Conservation (phyloP, 2,797 vertebrate species). For the Rhinatrema bivittatum region DNA sequence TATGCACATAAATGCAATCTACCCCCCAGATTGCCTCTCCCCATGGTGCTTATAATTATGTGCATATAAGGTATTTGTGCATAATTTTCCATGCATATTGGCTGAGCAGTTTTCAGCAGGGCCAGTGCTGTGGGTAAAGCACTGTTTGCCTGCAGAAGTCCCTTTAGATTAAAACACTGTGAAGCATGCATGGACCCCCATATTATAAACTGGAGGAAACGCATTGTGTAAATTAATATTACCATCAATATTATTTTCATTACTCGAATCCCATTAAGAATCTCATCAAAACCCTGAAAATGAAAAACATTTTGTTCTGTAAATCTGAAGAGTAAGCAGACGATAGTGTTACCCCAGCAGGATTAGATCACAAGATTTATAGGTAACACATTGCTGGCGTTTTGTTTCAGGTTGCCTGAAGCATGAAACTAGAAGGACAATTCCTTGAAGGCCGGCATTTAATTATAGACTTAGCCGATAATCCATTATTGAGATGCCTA, state of each 20-base stretch:
- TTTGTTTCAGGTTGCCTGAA: slow-evolving; percentile 5
- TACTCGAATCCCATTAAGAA: slow-evolving; percentile 10
- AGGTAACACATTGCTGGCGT: slow-evolving; percentile 9
- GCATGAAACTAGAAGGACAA: slow-evolving; percentile 16
- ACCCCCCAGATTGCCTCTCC: no score
- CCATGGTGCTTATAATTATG: no score
- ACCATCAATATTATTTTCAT: slow-evolving; percentile 3
- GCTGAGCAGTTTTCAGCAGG: no score
- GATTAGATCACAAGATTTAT: slow-evolving; percentile 22
- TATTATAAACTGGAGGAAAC: neutral
- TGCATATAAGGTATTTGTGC: no score
- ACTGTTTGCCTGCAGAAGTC: no score
- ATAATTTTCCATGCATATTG: no score
- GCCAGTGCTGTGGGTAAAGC: no score
- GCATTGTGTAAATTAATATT: neutral
- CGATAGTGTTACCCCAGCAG: slow-evolving; percentile 13
- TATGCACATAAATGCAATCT: no score
- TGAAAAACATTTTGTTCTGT: slow-evolving; percentile 10
- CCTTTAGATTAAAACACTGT: no score
- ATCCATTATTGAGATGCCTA: slow-evolving; percentile 20
- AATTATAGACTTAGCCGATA: slow-evolving; percentile 27
- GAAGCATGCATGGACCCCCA: slow-evolving; percentile 1
- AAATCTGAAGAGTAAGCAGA: slow-evolving; percentile 1
- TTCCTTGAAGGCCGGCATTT: slow-evolving; percentile 13
- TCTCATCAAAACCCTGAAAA: slow-evolving; percentile 3